phyloP scores from a whole-genome alignment of 2,888 invertebrate species.

The Pheosia tremula region DNA sequence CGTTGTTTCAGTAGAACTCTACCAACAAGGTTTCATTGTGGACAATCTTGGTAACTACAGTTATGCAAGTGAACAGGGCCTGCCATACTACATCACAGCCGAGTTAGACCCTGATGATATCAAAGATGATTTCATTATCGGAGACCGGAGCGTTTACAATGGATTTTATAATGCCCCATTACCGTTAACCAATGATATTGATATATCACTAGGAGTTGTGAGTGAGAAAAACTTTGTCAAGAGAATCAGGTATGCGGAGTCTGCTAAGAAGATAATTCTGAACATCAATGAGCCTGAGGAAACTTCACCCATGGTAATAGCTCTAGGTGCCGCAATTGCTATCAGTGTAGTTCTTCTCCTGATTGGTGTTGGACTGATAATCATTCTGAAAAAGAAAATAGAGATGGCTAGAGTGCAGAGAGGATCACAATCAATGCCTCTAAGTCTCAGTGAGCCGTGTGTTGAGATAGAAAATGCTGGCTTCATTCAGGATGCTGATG shows the following conservation, averaged over 20 bases:
- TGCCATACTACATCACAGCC: constrained; percentile 93
- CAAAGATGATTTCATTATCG: constrained; percentile 88
- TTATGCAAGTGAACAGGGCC: constrained; percentile 86
- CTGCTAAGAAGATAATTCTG: constrained; percentile 80
- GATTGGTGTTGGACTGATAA: constrained; percentile 86
- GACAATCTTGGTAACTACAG: constrained; percentile 87
- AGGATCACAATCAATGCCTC: constrained; percentile 83
- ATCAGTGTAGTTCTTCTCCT: constrained; percentile 89
- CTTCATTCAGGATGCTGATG: constrained; percentile 89
- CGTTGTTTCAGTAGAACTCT: constrained; percentile 88
- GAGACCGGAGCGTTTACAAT: constrained; percentile 90
- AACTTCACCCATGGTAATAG: constrained; percentile 78
- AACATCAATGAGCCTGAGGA: constrained; percentile 79
- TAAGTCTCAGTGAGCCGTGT: constrained; percentile 91
- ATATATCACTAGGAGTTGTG: constrained; percentile 88
- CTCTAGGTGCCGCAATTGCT: constrained; percentile 85
- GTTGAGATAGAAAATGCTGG: constrained; percentile 92
- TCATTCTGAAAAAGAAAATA: constrained; percentile 81
- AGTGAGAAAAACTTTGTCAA: constrained; percentile 87
- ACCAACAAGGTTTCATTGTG: constrained; percentile 85
- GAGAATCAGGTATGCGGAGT: constrained; percentile 87
- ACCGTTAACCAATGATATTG: constrained; percentile 85
- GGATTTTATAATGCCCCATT: constrained; percentile 91
- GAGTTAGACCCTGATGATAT: constrained; percentile 89
- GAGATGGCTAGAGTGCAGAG: constrained; percentile 75